A percentile compares a stretch with the other conserved stretches of the same genome.
Evolutionary conservation across 2,797 vertebrate species (phyloP).

Genomic region (Acanthurus tractus): DNA sequence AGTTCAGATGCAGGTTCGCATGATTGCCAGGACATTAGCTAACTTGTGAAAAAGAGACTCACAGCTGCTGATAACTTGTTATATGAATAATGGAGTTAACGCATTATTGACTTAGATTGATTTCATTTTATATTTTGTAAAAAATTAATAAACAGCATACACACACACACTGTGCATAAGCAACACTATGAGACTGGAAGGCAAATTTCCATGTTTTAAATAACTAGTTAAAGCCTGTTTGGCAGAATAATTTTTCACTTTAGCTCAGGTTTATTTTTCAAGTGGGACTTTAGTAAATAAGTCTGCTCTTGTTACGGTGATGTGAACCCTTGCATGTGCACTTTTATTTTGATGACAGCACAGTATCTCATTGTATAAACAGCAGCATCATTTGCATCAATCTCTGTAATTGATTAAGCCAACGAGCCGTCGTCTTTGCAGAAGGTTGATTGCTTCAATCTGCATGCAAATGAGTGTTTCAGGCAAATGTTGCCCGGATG

Average conservation of each 20-base stretch:
- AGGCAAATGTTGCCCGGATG: slow-evolving; percentile 19
- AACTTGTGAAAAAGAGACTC: slow-evolving; percentile 66
- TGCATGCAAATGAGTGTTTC: slow-evolving; percentile 63
- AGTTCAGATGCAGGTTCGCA: slow-evolving; percentile 68
- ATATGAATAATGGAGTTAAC: slow-evolving; percentile 36
- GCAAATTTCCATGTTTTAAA: neutral
- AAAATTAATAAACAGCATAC: neutral
- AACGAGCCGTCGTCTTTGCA: slow-evolving; percentile 29
- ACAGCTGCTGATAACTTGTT: slow-evolving; percentile 51
- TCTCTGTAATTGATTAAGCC: slow-evolving; percentile 55
- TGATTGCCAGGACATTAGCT: slow-evolving; percentile 67
- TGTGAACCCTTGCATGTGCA: slow-evolving; percentile 9
- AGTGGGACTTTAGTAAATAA: neutral
- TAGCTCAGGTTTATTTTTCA: neutral
- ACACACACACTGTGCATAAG: neutral
- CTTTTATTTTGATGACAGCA: slow-evolving; percentile 2
- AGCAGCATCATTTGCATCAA: slow-evolving; percentile 50
- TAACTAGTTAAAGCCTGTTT: neutral
- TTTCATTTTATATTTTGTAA: slow-evolving; percentile 13
- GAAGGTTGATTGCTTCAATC: slow-evolving; percentile 59
- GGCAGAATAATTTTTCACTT: neutral
- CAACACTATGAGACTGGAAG: neutral
- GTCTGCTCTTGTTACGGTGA: slow-evolving; percentile 16
- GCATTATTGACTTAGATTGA: slow-evolving; percentile 26
- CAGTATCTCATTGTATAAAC: slow-evolving; percentile 33